Evolutionary conservation across 2,797 vertebrate genomes (phyloP), one percentile per base, ranked within the genome.

Genomic region (Novumbra hubbsi): DNA sequence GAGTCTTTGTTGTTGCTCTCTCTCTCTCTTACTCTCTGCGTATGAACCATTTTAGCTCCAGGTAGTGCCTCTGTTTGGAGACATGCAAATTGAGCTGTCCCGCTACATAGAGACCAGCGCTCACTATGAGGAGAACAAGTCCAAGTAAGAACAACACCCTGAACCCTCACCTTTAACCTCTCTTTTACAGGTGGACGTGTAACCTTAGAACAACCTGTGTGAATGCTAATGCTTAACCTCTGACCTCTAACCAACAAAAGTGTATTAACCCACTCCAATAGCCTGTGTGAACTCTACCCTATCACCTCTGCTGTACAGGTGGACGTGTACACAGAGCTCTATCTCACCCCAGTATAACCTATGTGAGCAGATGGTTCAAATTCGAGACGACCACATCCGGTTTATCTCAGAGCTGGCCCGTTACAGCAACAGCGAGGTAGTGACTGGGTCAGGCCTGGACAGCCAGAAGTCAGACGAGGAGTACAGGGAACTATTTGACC

Each of bases 291-390:
- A 30, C 64, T 32, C 5, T 45, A 4, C 21, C 41, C 60, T 24
- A 64, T 4, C 1, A 38, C 2, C 70, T 6, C 48, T 19, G 4
- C 52, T 15, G 52, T 48, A 64, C 80, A 99, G 98, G 77, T 99
- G 98, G 98, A 98, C 96, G 0, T 99, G 97, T 83, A 96, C 96
- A 0, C 97, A 96, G 17, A 93, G 95, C 21, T 94, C 96, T 89
- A 99, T 97, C 90, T 99, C 97, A 85, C 97, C 98, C 0, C 98
- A 99, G 72, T 99, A 99, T 89, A 99, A 99, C 90, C 98, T 99
- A 89, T 98, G 97, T 60, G 98, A 99, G 83, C 98, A 99, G 92
- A 99, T 99, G 98, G 95, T 98, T 83, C 97, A 98, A 88, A 99
- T 99, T 85, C 94, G 98, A 0, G 98, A 99, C 9, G 98, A 99